A percentile compares a stretch with the other conserved stretches of the same genome.
These are phyloP conservation scores for Diorhabda sublineata DNA, from an alignment of 1,140 invertebrate genomes.

Conservation along the genomic window DNA sequence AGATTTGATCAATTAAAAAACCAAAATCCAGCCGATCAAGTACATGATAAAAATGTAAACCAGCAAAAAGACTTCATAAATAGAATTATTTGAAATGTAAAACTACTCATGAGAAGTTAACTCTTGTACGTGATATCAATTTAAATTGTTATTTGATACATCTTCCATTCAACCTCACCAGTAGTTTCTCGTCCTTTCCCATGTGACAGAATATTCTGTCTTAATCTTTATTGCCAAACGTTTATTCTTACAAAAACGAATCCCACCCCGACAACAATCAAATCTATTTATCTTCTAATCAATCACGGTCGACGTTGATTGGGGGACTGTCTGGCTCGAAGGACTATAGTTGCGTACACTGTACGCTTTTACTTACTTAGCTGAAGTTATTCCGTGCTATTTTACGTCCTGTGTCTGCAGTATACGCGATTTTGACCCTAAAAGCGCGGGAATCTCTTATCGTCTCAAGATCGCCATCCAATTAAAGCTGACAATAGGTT, in stretches of 20 bases:
- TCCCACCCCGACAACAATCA: conserved; percentile 39
- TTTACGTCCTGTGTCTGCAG: conserved; percentile 10
- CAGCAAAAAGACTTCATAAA: too few relatives aligned
- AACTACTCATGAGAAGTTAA: too few relatives aligned
- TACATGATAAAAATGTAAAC: too few relatives aligned
- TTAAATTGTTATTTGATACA: too few relatives aligned
- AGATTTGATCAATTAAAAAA: too few relatives aligned
- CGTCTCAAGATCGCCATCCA: conserved; percentile 44
- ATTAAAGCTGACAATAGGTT: conserved; percentile 49
- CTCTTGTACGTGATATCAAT: too few relatives aligned
- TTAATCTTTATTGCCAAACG: conserved; percentile 10
- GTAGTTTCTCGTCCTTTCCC: background rate
- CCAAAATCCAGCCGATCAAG: too few relatives aligned
- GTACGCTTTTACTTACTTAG: background rate
- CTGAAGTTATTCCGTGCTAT: conserved; percentile 12
- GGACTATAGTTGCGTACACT: conserved; percentile 29
- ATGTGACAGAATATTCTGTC: conserved; percentile 5
- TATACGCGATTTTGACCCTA: conserved; percentile 29
- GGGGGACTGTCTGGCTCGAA: conserved; percentile 25
- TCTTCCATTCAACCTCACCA: background rate
- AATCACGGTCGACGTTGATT: conserved; percentile 41
- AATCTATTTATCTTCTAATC: conserved; percentile 46
- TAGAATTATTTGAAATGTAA: too few relatives aligned
- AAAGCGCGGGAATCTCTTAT: conserved; percentile 36
- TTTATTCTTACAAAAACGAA: conserved; percentile 10